These are phyloP conservation scores for Formica aserva DNA, from an alignment of 2,888 invertebrate species.

Conservation along the genomic window DNA sequence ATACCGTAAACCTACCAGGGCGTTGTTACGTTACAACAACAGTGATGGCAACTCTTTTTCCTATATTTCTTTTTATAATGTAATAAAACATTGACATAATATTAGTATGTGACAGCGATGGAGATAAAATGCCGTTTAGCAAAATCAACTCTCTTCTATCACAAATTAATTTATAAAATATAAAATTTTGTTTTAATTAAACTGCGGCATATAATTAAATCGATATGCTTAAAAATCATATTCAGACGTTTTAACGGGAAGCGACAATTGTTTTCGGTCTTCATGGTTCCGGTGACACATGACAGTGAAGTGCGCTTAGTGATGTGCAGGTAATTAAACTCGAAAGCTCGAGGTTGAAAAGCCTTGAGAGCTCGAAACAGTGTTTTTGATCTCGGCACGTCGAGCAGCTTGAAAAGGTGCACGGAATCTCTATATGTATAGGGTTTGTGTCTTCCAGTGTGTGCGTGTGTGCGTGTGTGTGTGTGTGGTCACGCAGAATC, in stretches of 20 bases:
- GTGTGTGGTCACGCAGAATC: not conserved
- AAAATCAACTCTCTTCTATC: not conserved
- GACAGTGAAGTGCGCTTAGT: slow-evolving; percentile 22
- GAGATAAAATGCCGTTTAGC: not conserved
- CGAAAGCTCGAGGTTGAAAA: slow-evolving; percentile 49
- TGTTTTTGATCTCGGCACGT: slow-evolving; percentile 51
- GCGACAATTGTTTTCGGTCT: slow-evolving; percentile 34
- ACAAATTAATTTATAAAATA: not conserved
- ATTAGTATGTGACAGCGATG: not conserved
- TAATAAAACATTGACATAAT: not conserved
- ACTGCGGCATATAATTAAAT: slow-evolving; percentile 26
- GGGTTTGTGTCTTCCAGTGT: not conserved
- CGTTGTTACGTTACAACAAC: not conserved
- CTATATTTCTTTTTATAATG: not conserved
- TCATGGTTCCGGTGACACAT: slow-evolving; percentile 36
- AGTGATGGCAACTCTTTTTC: not conserved
- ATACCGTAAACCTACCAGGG: not conserved
- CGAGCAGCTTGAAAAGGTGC: slow-evolving; percentile 41
- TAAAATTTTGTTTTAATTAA: slow-evolving; percentile 5
- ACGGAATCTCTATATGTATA: not conserved
- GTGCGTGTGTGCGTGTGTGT: not conserved
- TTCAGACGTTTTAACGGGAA: slow-evolving; percentile 4
- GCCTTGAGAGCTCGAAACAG: slow-evolving; percentile 39
- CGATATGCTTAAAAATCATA: slow-evolving; percentile 6
- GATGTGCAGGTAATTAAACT: slow-evolving; percentile 43